Conservation (phyloP, 2,888 invertebrate species). For the Metallyticus violacea region DNA sequence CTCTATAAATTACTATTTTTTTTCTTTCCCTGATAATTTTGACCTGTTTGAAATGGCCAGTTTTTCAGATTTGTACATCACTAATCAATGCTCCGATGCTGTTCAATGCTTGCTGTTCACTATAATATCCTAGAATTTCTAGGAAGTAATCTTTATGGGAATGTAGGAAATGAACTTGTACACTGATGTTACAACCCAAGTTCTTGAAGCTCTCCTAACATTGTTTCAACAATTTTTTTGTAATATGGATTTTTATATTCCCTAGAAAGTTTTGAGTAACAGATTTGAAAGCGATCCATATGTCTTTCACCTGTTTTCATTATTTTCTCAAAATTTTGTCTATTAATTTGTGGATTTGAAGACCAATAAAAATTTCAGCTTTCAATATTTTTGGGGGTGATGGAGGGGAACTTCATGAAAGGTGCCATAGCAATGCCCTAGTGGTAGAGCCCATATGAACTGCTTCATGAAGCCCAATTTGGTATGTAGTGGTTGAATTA, state of each 20-base stretch:
- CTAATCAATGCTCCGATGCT: too few relatives aligned
- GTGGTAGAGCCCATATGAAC: neutral
- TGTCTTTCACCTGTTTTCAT: neutral
- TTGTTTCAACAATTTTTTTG: too few relatives aligned
- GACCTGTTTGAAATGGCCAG: too few relatives aligned
- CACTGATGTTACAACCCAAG: too few relatives aligned
- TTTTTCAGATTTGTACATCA: too few relatives aligned
- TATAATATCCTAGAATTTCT: constrained; percentile 41
- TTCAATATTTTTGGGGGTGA: neutral
- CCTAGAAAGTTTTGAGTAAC: too few relatives aligned
- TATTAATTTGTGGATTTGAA: neutral
- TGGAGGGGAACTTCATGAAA: neutral
- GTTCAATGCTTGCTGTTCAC: constrained; percentile 37
- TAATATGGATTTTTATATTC: too few relatives aligned
- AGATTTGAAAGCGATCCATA: constrained; percentile 26
- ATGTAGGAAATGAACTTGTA: too few relatives aligned
- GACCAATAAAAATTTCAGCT: neutral
- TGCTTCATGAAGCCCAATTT: neutral
- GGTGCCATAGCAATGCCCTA: too few relatives aligned
- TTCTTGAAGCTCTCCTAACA: too few relatives aligned
- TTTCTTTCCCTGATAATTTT: too few relatives aligned
- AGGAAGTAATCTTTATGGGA: constrained; percentile 42
- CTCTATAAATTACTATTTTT: too few relatives aligned
- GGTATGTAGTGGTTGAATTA: neutral
- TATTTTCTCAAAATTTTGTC: neutral